Evolutionary conservation across 2,797 vertebrate species (phyloP).

Genomic region (Onychomys arenicola): DNA sequence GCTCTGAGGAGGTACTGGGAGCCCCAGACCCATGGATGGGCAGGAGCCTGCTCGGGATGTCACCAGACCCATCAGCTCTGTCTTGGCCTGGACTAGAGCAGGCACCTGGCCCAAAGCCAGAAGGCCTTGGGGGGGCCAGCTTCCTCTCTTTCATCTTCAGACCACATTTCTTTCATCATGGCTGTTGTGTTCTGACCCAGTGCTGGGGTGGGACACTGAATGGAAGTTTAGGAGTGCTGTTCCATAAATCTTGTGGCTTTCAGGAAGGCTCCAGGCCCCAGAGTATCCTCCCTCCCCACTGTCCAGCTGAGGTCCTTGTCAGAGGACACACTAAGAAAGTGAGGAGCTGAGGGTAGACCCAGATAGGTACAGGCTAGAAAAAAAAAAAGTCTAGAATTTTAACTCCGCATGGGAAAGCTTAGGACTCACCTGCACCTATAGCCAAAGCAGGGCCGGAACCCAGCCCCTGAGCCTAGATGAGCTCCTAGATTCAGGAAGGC

Average conservation of each 20-base stretch:
- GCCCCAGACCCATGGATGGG: background rate
- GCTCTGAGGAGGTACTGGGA: background rate
- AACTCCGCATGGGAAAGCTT: accelerated
- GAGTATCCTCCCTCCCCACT: background rate
- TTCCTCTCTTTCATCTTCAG: slow-evolving; percentile 67
- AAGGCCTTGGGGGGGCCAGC: slow-evolving; percentile 47
- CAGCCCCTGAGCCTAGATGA: background rate
- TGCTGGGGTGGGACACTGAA: slow-evolving; percentile 46
- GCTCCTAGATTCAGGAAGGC: background rate
- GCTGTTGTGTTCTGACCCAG: slow-evolving; percentile 63
- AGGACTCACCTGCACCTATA: background rate
- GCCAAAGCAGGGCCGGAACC: background rate
- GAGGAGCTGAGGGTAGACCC: background rate
- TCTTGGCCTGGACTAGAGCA: slow-evolving; percentile 48
- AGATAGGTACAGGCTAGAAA: background rate
- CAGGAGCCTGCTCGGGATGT: slow-evolving; percentile 28
- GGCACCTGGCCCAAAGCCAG: slow-evolving; percentile 35
- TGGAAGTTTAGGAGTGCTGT: slow-evolving; percentile 50
- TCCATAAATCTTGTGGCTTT: slow-evolving; percentile 61
- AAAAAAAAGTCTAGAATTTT: background rate
- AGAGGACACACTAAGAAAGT: background rate
- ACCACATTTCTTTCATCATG: slow-evolving; percentile 63
- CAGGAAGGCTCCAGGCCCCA: background rate
- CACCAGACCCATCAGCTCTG: background rate
- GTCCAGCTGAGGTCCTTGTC: background rate